Evolutionary conservation across 2,113 vertebrate genomes (phyloP).

Genomic region (Brienomyrus brachyistius): DNA sequence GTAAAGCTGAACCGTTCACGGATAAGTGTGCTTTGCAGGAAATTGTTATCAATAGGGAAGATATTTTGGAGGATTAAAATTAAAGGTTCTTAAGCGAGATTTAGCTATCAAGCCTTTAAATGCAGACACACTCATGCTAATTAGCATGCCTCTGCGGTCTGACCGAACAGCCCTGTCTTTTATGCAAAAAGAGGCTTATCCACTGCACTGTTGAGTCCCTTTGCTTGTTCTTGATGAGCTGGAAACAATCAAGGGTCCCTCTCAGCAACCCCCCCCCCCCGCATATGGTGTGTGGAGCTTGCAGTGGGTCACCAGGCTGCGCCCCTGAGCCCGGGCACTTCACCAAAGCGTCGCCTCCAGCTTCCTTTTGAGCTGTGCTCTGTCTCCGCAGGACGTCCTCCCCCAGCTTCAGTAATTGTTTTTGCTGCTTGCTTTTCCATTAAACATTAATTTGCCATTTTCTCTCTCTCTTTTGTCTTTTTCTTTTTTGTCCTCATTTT

Average conservation of each 20-base stretch:
- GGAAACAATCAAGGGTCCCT: neutral
- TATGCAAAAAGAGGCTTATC: neutral
- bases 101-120: neutral
- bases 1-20: neutral
- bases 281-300: neutral
- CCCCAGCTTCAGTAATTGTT: neutral
- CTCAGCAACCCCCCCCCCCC: neutral
- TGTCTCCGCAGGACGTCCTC: neutral
- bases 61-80: neutral
- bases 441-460: neutral
- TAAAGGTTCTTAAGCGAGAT: neutral
- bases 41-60: neutral
- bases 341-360: neutral
- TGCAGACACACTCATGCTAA: neutral
- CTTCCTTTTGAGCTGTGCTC: neutral
- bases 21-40: neutral
- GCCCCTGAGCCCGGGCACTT: neutral
- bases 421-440: neutral
- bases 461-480: neutral
- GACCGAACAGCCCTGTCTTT: neutral
- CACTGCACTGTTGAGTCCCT: neutral
- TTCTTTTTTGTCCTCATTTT: neutral
- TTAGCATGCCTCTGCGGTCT: neutral
- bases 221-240: neutral
- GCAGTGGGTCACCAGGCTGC: neutral